Conservation (phyloP, 2,113 vertebrate genomes). For the Rhizomys pruinosus region DNA sequence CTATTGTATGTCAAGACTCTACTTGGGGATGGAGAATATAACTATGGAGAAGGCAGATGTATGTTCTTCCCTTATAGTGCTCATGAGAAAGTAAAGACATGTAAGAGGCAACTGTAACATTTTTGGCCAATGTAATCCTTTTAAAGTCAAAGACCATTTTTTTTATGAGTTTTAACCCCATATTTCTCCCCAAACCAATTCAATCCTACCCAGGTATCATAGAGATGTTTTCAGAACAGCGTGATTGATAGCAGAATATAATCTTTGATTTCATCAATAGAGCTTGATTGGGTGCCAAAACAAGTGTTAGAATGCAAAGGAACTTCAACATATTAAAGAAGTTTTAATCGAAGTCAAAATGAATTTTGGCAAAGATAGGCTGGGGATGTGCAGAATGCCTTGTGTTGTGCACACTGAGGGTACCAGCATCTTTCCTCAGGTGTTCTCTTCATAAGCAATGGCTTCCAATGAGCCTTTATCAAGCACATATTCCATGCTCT, state of each 20-base stretch:
- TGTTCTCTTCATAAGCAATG: background rate
- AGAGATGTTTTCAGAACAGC: conserved; percentile 39
- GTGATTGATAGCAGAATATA: conserved; percentile 50
- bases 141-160: conserved; percentile 17
- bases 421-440: background rate
- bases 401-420: background rate
- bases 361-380: background rate
- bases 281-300: conserved; percentile 51
- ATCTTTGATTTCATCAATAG: conserved; percentile 62
- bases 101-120: background rate
- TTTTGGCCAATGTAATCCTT: background rate
- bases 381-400: background rate
- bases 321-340: conserved; percentile 24
- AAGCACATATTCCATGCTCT: background rate
- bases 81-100: background rate
- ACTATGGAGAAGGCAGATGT: background rate
- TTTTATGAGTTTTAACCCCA: conserved; percentile 35
- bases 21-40: background rate
- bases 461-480: background rate
- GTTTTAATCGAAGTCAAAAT: conserved; percentile 15
- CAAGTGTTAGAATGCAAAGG: conserved; percentile 35
- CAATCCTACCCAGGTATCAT: background rate
- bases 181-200: conserved; percentile 6
- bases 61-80: background rate
- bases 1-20: background rate